Conservation (phyloP, 2,797 vertebrate genomes). For the Aplochiton taeniatus region DNA sequence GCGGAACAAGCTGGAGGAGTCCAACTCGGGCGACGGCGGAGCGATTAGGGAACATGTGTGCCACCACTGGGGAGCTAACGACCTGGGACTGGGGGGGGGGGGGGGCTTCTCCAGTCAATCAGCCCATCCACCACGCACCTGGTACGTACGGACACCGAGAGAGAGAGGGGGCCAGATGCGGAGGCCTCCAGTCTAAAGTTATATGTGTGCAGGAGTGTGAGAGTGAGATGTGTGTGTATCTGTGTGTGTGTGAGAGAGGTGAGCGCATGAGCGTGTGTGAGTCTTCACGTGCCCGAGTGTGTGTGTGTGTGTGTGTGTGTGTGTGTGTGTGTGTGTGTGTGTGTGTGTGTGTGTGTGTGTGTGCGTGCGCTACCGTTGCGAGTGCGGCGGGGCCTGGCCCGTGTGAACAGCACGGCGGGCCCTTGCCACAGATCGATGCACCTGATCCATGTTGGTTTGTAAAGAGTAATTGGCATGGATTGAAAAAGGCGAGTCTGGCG, state of each 20-base stretch:
- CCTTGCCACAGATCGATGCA: conserved; percentile 65
- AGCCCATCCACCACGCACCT: conserved; percentile 52
- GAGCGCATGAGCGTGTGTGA: background rate
- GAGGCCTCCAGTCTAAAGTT: background rate
- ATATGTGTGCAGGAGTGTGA: background rate
- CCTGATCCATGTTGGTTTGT: conserved; percentile 71
- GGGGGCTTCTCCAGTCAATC: conserved; percentile 51
- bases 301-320: background rate
- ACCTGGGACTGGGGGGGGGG: conserved; percentile 44
- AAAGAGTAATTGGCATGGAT: conserved; percentile 72
- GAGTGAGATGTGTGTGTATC: too few species aligned
- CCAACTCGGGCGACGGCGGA: conserved; percentile 65
- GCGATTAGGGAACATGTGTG: conserved; percentile 66
- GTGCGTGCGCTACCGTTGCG: background rate
- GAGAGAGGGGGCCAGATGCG: conserved; percentile 5
- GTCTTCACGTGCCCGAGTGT: background rate
- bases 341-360: conserved; percentile 9
- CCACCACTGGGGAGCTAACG: conserved; percentile 62
- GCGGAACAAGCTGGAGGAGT: conserved; percentile 11
- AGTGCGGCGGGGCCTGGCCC: too few species aligned
- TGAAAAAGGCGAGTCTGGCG: conserved; percentile 46
- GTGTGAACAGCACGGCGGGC: conserved; percentile 54
- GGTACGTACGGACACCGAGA: conserved; percentile 15
- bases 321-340: conserved; percentile 6
- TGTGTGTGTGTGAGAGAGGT: background rate